phyloP scores from a whole-genome alignment of 2,113 vertebrate species.

The Benitochromis conjunctus region DNA sequence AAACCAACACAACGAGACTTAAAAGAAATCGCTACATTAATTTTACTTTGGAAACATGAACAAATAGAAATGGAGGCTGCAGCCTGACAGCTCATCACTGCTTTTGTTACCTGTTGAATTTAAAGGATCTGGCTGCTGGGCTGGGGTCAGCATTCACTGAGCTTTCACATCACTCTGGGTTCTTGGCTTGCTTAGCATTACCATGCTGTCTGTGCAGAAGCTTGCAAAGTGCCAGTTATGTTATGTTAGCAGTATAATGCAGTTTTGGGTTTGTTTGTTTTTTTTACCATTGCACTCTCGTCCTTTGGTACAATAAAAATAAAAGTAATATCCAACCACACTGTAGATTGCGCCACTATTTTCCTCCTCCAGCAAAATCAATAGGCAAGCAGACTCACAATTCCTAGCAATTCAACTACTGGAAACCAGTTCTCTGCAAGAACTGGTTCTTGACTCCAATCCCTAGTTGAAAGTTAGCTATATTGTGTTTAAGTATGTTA shows the following conservation, averaged over 20 bases:
- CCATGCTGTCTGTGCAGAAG: background rate
- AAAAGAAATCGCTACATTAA: background rate
- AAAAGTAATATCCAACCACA: background rate
- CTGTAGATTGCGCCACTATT: background rate
- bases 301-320: background rate
- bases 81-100: background rate
- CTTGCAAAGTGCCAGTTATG: background rate
- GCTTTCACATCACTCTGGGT: background rate
- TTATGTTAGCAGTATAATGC: background rate
- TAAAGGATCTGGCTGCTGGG: background rate
- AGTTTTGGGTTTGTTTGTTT: background rate
- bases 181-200: background rate
- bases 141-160: background rate
- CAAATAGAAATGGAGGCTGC: background rate
- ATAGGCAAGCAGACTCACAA: background rate
- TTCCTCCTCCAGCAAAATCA: background rate
- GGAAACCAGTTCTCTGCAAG: background rate
- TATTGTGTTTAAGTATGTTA: background rate
- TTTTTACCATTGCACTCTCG: background rate
- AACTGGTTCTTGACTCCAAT: background rate
- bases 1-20: too few relatives aligned
- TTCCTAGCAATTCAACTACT: background rate
- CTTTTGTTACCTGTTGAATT: background rate
- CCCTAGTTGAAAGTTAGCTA: background rate
- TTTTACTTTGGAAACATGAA: background rate